Evolutionary conservation across 53 echinoderm and acorn worm species (phyloP).

Genomic region (Pentamera pediparva): DNA sequence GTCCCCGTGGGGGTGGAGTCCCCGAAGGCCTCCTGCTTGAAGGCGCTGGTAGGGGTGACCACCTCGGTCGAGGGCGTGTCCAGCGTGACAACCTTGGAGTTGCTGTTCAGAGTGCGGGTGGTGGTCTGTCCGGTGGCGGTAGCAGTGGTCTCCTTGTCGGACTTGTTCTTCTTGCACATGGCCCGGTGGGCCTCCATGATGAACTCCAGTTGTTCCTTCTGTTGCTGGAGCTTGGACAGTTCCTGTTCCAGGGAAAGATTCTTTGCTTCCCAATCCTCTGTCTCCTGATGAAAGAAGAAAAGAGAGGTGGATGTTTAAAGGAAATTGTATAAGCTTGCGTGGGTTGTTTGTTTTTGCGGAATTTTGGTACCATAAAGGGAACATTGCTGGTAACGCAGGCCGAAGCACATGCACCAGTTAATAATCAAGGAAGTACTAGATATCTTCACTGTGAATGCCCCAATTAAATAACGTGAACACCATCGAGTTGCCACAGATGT

Average conservation of each 20-base stretch:
- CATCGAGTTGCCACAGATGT: too few species aligned
- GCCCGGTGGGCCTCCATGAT: slow-evolving; percentile 96
- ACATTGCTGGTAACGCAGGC: too few species aligned
- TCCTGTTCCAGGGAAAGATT: slow-evolving; percentile 88
- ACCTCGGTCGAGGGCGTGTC: slow-evolving; percentile 92
- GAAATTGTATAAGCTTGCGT: too few species aligned
- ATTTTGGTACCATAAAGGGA: too few species aligned
- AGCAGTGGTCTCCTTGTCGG: slow-evolving; percentile 41
- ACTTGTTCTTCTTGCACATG: slow-evolving; percentile 86
- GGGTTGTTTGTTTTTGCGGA: too few species aligned
- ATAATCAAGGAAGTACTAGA: too few species aligned
- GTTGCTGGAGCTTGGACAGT: slow-evolving; percentile 86
- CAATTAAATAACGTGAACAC: too few species aligned
- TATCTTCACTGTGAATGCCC: too few species aligned
- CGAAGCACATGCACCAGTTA: too few species aligned
- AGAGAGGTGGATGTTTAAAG: background rate
- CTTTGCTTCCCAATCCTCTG: slow-evolving; percentile 97
- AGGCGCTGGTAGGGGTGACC: slow-evolving; percentile 90
- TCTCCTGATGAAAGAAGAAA: slow-evolving; percentile 51
- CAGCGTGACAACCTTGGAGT: slow-evolving; percentile 43
- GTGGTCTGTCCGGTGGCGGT: slow-evolving; percentile 13
- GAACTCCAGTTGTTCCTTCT: slow-evolving; percentile 96
- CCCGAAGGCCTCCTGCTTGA: slow-evolving; percentile 48
- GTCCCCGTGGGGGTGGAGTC: slow-evolving; percentile 35
- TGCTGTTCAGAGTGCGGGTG: slow-evolving; percentile 17